Evolutionary conservation across 2,113 vertebrate genomes (phyloP).

Genomic region (Mohoua ochrocephala): DNA sequence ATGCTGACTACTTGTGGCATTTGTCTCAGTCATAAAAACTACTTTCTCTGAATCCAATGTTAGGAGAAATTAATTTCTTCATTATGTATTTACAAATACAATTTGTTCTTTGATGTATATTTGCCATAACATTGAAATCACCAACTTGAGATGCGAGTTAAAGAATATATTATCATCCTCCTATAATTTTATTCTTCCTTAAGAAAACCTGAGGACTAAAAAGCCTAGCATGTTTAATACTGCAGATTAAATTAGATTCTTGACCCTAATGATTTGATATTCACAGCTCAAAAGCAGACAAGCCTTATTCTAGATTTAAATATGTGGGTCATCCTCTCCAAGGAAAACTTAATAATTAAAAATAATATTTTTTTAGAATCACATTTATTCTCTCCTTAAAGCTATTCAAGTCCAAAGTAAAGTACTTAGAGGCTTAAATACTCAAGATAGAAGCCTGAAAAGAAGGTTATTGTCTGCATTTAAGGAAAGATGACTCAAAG

Average conservation of each 20-base stretch:
- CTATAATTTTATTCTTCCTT: not conserved
- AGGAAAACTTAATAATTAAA: slow-evolving; percentile 24
- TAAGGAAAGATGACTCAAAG: not conserved
- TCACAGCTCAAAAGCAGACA: not conserved
- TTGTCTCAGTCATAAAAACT: not conserved
- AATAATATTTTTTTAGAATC: not conserved
- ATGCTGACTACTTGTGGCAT: not conserved
- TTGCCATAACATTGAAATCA: not conserved
- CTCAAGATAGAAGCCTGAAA: not conserved
- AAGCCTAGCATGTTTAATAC: not conserved
- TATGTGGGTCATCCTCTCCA: not conserved
- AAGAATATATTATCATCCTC: not conserved
- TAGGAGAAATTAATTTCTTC: not conserved
- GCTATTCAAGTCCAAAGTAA: not conserved
- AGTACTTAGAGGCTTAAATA: not conserved
- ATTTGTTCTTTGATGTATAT: not conserved
- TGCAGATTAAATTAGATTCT: not conserved
- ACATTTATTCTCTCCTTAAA: not conserved
- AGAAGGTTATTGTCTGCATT: not conserved
- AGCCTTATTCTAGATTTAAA: not conserved
- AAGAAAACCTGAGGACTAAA: not conserved
- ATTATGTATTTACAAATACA: not conserved
- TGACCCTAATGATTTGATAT: slow-evolving; percentile 3
- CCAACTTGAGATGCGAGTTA: not conserved
- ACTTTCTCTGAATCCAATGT: not conserved